These are phyloP conservation scores for Lymantria monacha DNA, from an alignment of 2,888 invertebrate species.

Conservation along the genomic window DNA sequence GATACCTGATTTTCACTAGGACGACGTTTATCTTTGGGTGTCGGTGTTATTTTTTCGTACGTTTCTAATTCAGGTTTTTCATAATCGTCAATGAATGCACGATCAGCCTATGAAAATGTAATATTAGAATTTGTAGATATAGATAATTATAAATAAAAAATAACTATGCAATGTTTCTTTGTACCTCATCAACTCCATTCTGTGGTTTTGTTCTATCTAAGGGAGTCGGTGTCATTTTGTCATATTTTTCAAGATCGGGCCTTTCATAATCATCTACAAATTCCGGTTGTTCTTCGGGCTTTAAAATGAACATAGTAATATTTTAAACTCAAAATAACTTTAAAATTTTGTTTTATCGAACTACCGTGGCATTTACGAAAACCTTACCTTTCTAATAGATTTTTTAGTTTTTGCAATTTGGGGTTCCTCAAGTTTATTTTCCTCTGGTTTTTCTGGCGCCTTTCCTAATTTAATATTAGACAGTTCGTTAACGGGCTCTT, in stretches of 20 bases:
- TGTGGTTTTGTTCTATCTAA: conserved; percentile 68
- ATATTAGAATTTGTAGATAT: conserved; percentile 5
- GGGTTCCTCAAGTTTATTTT: conserved; percentile 62
- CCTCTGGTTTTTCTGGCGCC: conserved; percentile 58
- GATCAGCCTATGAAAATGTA: conserved; percentile 52
- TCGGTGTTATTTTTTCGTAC: conserved; percentile 81
- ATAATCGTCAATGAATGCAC: conserved; percentile 85
- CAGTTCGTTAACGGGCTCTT: conserved; percentile 71
- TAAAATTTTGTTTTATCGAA: not conserved
- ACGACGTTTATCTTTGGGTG: conserved; percentile 68
- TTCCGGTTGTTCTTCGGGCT: conserved; percentile 76
- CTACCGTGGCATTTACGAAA: not conserved
- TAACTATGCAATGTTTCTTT: not conserved
- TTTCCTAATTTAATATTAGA: conserved; percentile 70
- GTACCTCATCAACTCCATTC: conserved; percentile 72
- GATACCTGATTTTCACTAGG: conserved; percentile 68
- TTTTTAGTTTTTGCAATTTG: conserved; percentile 67
- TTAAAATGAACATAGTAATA: conserved; percentile 27
- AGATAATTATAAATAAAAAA: not conserved
- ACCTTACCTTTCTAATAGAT: conserved; percentile 62
- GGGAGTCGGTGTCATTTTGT: conserved; percentile 77
- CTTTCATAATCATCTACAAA: conserved; percentile 88
- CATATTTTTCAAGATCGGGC: conserved; percentile 87
- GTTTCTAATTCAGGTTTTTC: conserved; percentile 87
- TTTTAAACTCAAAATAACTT: not conserved